A percentile compares a stretch with the other conserved stretches of the same genome.
Evolutionary conservation across 2,888 invertebrate species (phyloP).

Genomic region (Lasioglossum oenotherae): DNA sequence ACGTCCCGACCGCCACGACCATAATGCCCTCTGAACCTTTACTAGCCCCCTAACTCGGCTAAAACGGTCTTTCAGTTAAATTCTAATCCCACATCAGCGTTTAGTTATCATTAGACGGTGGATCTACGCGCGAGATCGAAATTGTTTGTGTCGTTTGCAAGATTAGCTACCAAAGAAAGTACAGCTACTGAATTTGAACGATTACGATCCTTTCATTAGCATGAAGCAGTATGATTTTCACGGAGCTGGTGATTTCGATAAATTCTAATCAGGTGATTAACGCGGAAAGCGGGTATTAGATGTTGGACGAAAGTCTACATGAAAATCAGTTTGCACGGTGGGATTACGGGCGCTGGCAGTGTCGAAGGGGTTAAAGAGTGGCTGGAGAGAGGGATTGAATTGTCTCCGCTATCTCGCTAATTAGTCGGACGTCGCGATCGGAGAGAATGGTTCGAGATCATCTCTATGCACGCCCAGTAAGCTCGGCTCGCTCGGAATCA

Average conservation of each 20-base stretch:
- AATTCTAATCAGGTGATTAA: not conserved
- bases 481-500: conserved; percentile 34
- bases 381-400: not conserved
- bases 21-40: not conserved
- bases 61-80: not conserved
- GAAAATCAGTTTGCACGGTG: not conserved
- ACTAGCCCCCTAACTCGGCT: not conserved
- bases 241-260: not conserved
- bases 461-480: conserved; percentile 17
- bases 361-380: conserved; percentile 2
- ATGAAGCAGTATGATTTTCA: not conserved
- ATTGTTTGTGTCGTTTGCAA: no score
- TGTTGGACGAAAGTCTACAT: not conserved
- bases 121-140: not conserved
- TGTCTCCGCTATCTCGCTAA: conserved; percentile 38
- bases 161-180: no score
- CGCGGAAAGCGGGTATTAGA: not conserved
- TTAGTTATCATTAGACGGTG: not conserved
- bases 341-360: conserved; percentile 1
- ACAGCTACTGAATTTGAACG: no score
- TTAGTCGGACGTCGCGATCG: conserved; percentile 43
- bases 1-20: not conserved
- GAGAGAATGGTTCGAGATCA: conserved; percentile 18
- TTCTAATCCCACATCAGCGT: not conserved
- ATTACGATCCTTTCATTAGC: not conserved